phyloP scores from a whole-genome alignment of 2,888 invertebrate genomes.

The Myathropa florea region DNA sequence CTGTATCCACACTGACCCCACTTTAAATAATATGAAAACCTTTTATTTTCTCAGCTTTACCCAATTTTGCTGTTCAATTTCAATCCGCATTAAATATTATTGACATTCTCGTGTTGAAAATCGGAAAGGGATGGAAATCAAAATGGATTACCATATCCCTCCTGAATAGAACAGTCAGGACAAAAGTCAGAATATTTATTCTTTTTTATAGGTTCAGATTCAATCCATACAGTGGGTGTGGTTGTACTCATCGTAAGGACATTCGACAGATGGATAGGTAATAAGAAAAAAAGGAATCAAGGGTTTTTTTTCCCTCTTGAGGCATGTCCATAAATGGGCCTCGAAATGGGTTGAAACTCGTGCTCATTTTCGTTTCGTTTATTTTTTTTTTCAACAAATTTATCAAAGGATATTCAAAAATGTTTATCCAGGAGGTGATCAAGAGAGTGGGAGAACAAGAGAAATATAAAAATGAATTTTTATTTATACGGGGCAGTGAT shows the following conservation, averaged over 20 bases:
- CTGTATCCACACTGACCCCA: conserved; percentile 5
- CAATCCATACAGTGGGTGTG: neutral
- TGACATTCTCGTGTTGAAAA: conserved; percentile 52
- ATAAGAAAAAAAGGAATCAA: conserved; percentile 26
- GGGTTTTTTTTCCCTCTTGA: conserved; percentile 26
- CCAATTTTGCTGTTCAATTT: conserved; percentile 62
- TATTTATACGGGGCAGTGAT: conserved; percentile 47
- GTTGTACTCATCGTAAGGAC: conserved; percentile 42
- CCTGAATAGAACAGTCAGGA: conserved; percentile 53
- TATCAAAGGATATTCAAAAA: conserved; percentile 48
- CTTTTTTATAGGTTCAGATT: neutral
- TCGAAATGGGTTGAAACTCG: conserved; percentile 47
- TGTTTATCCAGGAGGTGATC: conserved; percentile 35
- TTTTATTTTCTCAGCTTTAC: conserved; percentile 53
- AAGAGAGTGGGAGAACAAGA: conserved; percentile 23
- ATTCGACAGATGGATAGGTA: conserved; percentile 50
- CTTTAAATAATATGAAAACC: conserved; percentile 45
- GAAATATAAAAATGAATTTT: conserved; percentile 50
- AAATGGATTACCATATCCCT: conserved; percentile 62
- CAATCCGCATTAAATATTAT: conserved; percentile 61
- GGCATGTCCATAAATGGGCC: conserved; percentile 43
- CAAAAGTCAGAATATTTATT: conserved; percentile 52
- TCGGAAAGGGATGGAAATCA: conserved; percentile 26
- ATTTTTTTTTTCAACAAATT: conserved; percentile 1
- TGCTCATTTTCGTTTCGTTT: conserved; percentile 53